phyloP scores from a whole-genome alignment of 1,140 invertebrate genomes.

The Drosophila lacertosa region DNA sequence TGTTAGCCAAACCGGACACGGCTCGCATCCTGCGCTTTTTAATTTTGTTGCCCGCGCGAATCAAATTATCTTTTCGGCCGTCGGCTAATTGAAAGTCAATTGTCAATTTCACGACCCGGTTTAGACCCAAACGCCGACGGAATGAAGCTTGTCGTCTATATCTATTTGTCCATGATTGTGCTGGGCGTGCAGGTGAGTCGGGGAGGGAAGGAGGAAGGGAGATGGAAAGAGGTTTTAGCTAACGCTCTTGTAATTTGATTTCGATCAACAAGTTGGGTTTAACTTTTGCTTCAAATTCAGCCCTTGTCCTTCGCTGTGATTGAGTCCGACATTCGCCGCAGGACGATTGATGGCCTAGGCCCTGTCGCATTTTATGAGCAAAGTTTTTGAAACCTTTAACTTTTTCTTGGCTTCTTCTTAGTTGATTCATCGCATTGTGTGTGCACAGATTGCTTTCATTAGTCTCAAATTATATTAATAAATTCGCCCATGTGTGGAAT shows the following conservation, averaged over 20 bases:
- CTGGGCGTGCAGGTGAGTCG: conserved; percentile 77
- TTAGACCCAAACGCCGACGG: conserved; percentile 35
- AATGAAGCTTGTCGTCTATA: conserved; percentile 72
- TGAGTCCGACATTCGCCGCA: conserved; percentile 2
- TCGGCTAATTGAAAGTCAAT: conserved; percentile 61
- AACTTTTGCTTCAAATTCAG: conserved; percentile 43
- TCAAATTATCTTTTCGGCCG: conserved; percentile 12
- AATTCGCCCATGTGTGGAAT: conserved; percentile 26
- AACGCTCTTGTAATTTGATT: conserved; percentile 52
- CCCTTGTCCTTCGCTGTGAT: conserved; percentile 9
- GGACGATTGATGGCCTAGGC: conserved; percentile 58
- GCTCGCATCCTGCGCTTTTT: conserved; percentile 2
- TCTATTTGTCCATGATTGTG: conserved; percentile 75
- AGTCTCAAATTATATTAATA: conserved; percentile 55
- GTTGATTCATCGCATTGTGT: conserved; percentile 8
- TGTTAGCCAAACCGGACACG: conserved; percentile 27
- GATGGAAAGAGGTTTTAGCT: too few species aligned
- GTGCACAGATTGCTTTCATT: conserved; percentile 67
- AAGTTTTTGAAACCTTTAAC: conserved; percentile 55
- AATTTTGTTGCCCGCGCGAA: conserved; percentile 9
- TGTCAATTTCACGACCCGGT: conserved; percentile 37
- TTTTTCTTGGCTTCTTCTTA: conserved; percentile 10
- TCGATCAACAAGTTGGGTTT: conserved; percentile 71
- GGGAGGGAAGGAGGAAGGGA: background rate
- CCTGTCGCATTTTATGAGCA: conserved; percentile 55